Evolutionary conservation across 2,888 invertebrate species (phyloP).

Genomic region (Eilema griseolum): DNA sequence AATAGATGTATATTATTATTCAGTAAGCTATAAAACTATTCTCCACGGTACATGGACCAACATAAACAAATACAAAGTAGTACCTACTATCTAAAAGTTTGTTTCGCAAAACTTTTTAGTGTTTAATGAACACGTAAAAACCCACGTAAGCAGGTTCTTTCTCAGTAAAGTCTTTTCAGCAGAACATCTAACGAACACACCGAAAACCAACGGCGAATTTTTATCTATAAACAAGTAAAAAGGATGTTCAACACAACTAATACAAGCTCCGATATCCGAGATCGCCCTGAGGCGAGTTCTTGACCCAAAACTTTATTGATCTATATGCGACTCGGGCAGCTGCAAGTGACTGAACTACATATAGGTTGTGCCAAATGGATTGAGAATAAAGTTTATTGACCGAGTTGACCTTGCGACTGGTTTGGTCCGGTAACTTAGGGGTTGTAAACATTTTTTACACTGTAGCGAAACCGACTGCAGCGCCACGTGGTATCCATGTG

Average conservation of each 20-base stretch:
- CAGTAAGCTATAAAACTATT: not conserved
- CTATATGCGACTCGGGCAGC: slow-evolving; percentile 34
- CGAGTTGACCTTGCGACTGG: no score
- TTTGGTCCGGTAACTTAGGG: no score
- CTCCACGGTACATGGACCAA: not conserved
- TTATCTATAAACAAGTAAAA: slow-evolving; percentile 29
- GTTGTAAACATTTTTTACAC: no score
- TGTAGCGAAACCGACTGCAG: no score
- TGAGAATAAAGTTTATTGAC: no score
- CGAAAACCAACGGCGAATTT: slow-evolving; percentile 21
- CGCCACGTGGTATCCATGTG: no score
- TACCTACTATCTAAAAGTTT: not conserved
- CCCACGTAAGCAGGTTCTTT: not conserved
- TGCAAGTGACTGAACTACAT: slow-evolving; percentile 22
- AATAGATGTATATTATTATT: no score
- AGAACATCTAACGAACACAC: not conserved
- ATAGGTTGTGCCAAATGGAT: no score
- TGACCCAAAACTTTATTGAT: slow-evolving; percentile 55
- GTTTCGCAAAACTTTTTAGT: not conserved
- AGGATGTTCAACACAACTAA: slow-evolving; percentile 32
- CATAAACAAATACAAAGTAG: not conserved
- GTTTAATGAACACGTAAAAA: not conserved
- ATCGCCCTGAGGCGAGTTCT: slow-evolving; percentile 42
- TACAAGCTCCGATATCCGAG: slow-evolving; percentile 38
- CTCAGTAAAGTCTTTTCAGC: not conserved